These are phyloP conservation scores for Chroicocephalus ridibundus DNA, from an alignment of 2,113 vertebrate genomes.

Conservation along the genomic window DNA sequence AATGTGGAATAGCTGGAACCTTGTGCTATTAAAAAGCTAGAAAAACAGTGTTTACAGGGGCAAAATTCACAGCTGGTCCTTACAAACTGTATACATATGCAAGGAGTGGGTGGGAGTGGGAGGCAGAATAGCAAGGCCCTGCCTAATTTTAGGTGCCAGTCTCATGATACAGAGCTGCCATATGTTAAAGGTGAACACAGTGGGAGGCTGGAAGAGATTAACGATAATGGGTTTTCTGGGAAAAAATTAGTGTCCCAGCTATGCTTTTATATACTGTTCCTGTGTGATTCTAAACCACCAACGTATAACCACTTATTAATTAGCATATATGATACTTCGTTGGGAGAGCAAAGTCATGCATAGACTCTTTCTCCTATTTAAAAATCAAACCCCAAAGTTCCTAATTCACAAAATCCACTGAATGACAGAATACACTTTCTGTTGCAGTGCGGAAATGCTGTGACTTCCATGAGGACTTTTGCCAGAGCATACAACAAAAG, in stretches of 20 bases:
- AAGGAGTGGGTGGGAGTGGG: conserved; percentile 54
- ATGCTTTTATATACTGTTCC: not conserved
- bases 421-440: not conserved
- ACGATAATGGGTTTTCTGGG: not conserved
- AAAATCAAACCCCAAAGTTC: not conserved
- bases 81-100: conserved; percentile 56
- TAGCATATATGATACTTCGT: not conserved
- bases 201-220: conserved; percentile 50
- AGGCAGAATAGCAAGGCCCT: conserved; percentile 63
- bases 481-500: not conserved
- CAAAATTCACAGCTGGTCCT: conserved; percentile 62
- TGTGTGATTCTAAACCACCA: not conserved
- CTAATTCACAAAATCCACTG: not conserved
- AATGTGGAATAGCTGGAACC: not conserved
- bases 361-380: not conserved
- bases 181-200: conserved; percentile 61
- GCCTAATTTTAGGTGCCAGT: conserved; percentile 59
- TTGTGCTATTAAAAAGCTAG: not conserved
- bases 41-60: conserved; percentile 49
- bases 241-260: not conserved
- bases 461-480: not conserved
- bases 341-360: not conserved
- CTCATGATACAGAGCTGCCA: conserved; percentile 56
- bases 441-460: not conserved
- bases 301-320: not conserved